Base-by-base conservation (phyloP, 2,113 vertebrate genomes). In the Melanerpes aurifrons region DNA sequence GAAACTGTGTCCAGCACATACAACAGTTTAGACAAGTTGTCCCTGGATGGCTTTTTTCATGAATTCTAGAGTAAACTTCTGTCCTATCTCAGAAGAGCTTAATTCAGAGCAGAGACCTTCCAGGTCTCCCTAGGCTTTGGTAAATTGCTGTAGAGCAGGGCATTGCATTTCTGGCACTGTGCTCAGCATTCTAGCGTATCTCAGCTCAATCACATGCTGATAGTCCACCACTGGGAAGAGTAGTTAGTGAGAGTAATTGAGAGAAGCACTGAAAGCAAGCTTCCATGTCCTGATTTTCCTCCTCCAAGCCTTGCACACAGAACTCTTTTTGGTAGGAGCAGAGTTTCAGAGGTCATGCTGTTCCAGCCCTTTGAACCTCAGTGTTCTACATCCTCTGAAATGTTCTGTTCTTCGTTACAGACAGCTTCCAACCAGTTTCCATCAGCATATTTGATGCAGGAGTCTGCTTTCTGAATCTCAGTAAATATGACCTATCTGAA, bases 401-500 rank as follows among this genome's bases (percentile, higher is more conserved):
- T 1, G 2, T 73, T 70, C 59, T 74, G 61, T 56, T 50, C 61
- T 68, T 86, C 5, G 1, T 66, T 69, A 45, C 17, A 71, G 15
- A 21, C 22, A 66, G 12, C 22, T 90, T 92, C 22, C 24, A 82
- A 10, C 50, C 78, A 80, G 56, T 92, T 89, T 82, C 47, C 35
- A 76, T 89, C 74, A 92, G 87, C 56, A 80, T 40, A 87, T 63
- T 87, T 59, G 10, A 12, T 84, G 22, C n/a, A 71, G 53, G 43
- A 91, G 54, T 89, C 43, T 85, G 50, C 31, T 70, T 6, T 75
- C 63, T 68, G 16, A n/a, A 11, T 67, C 35, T 90, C 22, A 31
- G 62, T 40, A 92, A 94, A 89, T 85, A 86, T 4, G 43, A 62
- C 81, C 37, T 77, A 61, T 87, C 70, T 82, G 76, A 88, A 62